Conservation (phyloP, 2,113 vertebrate species). For the Heterocephalus glaber region DNA sequence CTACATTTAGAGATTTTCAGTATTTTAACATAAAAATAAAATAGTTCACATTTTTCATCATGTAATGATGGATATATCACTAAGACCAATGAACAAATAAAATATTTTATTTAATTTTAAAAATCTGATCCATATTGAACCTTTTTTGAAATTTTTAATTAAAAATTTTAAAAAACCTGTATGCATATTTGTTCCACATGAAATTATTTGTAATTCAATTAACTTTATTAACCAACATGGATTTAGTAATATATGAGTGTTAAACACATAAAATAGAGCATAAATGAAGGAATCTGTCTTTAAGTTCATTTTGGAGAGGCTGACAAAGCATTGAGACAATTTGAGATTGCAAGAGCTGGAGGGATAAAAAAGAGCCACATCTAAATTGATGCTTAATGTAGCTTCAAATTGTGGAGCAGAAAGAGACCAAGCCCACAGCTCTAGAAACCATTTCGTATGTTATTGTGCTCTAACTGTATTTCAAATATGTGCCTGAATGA, state of each 20-base stretch:
- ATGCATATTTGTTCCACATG: not conserved
- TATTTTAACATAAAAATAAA: not conserved
- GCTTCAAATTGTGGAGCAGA: fast-evolving
- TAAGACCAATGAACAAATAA: not conserved
- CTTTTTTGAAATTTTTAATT: not conserved
- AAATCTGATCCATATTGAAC: not conserved
- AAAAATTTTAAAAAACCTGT: not conserved
- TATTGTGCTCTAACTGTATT: not conserved
- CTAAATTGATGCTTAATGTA: not conserved
- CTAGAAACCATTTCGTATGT: not conserved
- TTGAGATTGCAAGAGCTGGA: not conserved
- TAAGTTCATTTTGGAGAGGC: fast-evolving
- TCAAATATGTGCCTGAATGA: not conserved
- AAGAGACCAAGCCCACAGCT: not conserved
- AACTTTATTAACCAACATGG: not conserved
- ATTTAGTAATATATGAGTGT: not conserved
- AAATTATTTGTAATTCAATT: not conserved
- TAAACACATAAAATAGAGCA: not conserved
- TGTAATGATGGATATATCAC: not conserved
- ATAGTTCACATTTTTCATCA: not conserved
- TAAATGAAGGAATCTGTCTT: not conserved
- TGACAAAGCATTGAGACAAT: not conserved
- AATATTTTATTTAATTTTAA: not conserved
- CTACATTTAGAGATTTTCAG: not conserved
- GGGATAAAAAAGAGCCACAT: not conserved